Evolutionary conservation across 2,888 invertebrate species (phyloP), one percentile per base, ranked within the genome.

Genomic region (Unio delphinus): DNA sequence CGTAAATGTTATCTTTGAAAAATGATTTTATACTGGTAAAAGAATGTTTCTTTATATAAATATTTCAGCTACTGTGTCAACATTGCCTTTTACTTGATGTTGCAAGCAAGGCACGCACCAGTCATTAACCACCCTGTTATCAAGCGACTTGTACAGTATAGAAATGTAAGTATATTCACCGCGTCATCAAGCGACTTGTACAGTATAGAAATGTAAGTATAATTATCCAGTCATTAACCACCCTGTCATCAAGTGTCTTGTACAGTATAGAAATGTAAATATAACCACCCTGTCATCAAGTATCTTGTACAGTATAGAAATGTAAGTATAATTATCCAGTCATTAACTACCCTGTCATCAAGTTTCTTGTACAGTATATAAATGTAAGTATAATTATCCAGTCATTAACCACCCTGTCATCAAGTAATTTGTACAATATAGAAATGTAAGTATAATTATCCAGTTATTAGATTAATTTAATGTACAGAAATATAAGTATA

Each of bases 351-450:
- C 34, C 28, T 28, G 4, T 30, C 4, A 34, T 34, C 34, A 34
- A 34, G 8, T 34, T 7, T 8, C 7, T 8, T 34, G 34, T 34
- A 34, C 8, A 34, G 7, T 34, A 34, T 34, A 34, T 7, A 8
- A 34, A 34, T 34, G 34, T 7, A 34, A 34, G 34, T 34, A 94
- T 83, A 94, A n/a, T n/a, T n/a, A n/a, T n/a, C n/a, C n/a, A n/a
- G n/a, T n/a, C n/a, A n/a, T n/a, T n/a, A n/a, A 94, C 81, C 98
- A 99, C 92, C 98, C 98, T n/a, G 93, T 98, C 20, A 93, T 95
- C 61, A 95, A 95, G 87, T 92, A 95, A 75, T 91, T 98, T 66
- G 94, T 94, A 72, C 95, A 96, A 86, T 95, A 95, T 84, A 88
- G 90, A 80, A 90, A 90, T 83, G 91, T 90, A 79, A 81, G 74